Evolutionary conservation across 1,140 invertebrate species (phyloP).

Genomic region (Habropoda laboriosa): DNA sequence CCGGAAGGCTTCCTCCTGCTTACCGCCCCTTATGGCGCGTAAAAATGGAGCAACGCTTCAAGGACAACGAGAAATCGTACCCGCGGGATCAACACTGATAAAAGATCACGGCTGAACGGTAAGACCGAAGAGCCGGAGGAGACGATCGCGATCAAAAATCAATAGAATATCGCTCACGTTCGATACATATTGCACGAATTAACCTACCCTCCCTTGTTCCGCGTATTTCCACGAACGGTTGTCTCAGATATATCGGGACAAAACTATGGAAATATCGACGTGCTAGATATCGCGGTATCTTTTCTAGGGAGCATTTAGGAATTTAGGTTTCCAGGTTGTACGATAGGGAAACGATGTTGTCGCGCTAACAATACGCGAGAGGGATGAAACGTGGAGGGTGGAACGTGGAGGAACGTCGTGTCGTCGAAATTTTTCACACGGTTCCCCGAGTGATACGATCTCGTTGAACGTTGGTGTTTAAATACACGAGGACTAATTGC

Average conservation of each 20-base stretch:
- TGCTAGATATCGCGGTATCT: not conserved
- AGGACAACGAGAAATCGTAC: slow-evolving; percentile 40
- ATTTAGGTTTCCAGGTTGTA: not conserved
- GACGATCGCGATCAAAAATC: slow-evolving; percentile 58
- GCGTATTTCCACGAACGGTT: not conserved
- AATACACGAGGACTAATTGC: too few relatives aligned
- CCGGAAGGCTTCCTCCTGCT: slow-evolving; percentile 24
- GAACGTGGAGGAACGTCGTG: not conserved
- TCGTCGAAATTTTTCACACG: not conserved
- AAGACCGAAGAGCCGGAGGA: not conserved
- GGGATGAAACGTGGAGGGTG: not conserved
- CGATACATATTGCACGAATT: slow-evolving; percentile 61
- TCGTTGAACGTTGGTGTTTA: not conserved
- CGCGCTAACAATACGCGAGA: too few relatives aligned
- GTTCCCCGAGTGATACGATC: too few relatives aligned
- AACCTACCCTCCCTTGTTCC: not conserved
- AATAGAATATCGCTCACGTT: slow-evolving; percentile 60
- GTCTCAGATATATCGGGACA: slow-evolving; percentile 51
- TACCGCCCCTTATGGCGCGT: slow-evolving; percentile 19
- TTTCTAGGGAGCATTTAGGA: not conserved
- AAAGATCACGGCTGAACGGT: not conserved
- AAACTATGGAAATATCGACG: slow-evolving; percentile 5
- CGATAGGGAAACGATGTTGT: not conserved
- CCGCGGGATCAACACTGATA: slow-evolving; percentile 21
- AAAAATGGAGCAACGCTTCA: slow-evolving; percentile 38